phyloP scores from a whole-genome alignment of 2,888 invertebrate species.

The Phyto melanocephala region DNA sequence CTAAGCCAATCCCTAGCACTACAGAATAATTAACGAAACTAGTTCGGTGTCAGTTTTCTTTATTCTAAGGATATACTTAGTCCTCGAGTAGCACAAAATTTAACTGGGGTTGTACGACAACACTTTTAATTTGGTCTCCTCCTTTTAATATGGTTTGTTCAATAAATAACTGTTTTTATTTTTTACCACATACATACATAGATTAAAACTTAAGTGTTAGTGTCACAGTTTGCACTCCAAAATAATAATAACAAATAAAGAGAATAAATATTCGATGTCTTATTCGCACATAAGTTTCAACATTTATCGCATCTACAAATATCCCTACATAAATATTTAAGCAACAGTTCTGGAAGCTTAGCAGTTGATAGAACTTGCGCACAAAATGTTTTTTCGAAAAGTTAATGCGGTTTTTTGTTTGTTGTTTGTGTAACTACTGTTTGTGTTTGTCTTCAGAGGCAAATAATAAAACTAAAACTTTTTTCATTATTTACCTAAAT shows the following conservation, averaged over 20 bases:
- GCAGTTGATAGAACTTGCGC: background rate
- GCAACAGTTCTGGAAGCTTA: background rate
- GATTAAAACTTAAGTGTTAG: conserved; percentile 18
- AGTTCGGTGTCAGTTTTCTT: no score
- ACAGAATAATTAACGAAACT: no score
- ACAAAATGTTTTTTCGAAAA: background rate
- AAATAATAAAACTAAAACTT: conserved; percentile 21
- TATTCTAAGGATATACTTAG: no score
- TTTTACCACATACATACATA: background rate
- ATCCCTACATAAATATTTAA: background rate
- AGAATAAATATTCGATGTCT: background rate
- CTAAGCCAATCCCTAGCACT: no score
- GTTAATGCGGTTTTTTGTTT: background rate
- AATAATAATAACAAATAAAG: background rate
- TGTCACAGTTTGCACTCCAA: conserved; percentile 22
- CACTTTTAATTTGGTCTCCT: background rate
- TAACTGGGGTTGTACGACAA: no score
- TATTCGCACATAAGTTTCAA: no score
- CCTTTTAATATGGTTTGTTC: conserved; percentile 26
- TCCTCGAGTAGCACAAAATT: no score
- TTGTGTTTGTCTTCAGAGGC: conserved; percentile 21
- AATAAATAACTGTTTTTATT: conserved; percentile 39
- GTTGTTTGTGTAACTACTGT: conserved; percentile 25
- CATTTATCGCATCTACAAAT: no score
- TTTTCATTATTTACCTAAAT: background rate